Conservation (phyloP, 2,888 invertebrate genomes). For the Polylopha cassiicola region DNA sequence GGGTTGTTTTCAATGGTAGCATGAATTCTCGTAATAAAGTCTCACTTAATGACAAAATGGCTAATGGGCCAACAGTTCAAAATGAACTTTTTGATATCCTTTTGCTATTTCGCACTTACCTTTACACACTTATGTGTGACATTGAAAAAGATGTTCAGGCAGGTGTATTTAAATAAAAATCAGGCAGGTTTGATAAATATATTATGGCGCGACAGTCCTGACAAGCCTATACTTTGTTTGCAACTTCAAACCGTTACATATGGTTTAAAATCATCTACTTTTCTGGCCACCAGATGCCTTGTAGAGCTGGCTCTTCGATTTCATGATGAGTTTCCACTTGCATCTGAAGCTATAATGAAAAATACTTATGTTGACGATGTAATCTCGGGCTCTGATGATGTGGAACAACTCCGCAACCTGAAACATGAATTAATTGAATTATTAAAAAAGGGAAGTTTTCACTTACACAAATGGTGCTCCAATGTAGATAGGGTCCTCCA, state of each 20-base stretch:
- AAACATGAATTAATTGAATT: constrained; percentile 10
- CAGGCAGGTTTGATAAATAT: constrained; percentile 17
- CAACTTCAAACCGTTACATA: constrained; percentile 24
- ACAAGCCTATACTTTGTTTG: constrained; percentile 12
- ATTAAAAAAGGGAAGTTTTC: constrained; percentile 8
- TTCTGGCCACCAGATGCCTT: constrained; percentile 20
- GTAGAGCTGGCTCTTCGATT: constrained; percentile 16
- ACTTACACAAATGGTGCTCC: constrained; percentile 13
- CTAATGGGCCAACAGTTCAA: constrained; percentile 23
- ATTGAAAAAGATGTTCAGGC: constrained; percentile 26
- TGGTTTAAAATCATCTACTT: constrained; percentile 22
- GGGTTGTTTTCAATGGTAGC: constrained; percentile 3
- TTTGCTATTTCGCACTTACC: constrained; percentile 26
- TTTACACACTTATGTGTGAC: constrained; percentile 24
- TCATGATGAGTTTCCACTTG: constrained; percentile 13
- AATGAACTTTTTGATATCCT: constrained; percentile 25
- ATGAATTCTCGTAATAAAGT: constrained; percentile 4
- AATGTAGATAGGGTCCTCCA: neutral
- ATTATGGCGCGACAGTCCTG: constrained; percentile 13
- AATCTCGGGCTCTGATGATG: constrained; percentile 1
- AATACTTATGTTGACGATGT: constrained; percentile 20
- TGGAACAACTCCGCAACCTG: neutral
- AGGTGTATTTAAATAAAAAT: neutral
- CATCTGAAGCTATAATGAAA: constrained; percentile 1
- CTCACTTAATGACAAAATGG: constrained; percentile 11